phyloP scores from a whole-genome alignment of 2,888 invertebrate species.

The Papilio demoleus region DNA sequence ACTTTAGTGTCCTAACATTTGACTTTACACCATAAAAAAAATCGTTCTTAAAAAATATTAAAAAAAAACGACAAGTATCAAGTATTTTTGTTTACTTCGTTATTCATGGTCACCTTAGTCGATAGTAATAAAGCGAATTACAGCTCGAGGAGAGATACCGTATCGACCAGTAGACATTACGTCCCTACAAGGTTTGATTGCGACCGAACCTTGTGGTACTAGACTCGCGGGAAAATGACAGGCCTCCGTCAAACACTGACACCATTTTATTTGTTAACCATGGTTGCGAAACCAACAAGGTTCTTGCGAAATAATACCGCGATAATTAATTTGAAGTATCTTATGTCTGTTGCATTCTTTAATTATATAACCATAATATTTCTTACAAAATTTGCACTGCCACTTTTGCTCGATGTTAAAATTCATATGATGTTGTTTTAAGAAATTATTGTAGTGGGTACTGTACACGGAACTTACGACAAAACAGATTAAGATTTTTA shows the following conservation, averaged over 20 bases:
- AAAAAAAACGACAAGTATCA: no score
- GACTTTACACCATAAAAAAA: no score
- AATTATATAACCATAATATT: no score
- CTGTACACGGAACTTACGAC: no score
- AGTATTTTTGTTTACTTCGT: no score
- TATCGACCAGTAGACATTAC: conserved; percentile 37
- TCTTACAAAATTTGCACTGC: no score
- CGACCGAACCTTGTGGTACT: conserved; percentile 20
- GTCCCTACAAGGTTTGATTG: conserved; percentile 41
- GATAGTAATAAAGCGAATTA: conserved; percentile 36
- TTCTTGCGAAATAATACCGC: conserved; percentile 24
- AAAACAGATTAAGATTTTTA: background rate
- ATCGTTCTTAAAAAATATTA: no score
- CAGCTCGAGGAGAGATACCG: conserved; percentile 35
- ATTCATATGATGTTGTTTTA: no score
- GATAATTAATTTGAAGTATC: background rate
- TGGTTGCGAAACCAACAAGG: conserved; percentile 17
- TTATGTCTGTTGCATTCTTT: no score
- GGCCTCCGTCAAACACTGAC: conserved; percentile 24
- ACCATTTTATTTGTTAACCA: conserved; percentile 27
- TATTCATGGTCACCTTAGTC: conserved; percentile 25
- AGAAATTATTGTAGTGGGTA: no score
- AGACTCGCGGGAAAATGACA: conserved; percentile 34
- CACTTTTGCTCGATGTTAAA: no score
- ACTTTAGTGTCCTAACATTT: no score